Evolutionary conservation across 2,113 vertebrate genomes (phyloP).

Genomic region (Lontra canadensis): DNA sequence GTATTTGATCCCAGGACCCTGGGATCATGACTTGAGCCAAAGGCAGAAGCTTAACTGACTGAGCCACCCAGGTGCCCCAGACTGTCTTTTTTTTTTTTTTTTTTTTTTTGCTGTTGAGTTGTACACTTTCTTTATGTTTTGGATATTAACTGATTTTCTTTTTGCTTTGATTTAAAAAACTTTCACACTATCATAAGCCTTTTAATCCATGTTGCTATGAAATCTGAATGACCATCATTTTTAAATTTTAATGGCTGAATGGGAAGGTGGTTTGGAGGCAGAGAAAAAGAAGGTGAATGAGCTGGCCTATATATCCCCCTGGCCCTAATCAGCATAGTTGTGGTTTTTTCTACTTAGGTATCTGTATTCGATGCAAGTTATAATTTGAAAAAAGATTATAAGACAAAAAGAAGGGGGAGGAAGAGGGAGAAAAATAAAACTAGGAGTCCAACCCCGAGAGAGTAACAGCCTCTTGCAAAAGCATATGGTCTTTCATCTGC

Average conservation of each 20-base stretch:
- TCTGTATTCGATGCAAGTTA: background rate
- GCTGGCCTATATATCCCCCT: background rate
- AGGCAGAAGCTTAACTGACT: too few species aligned
- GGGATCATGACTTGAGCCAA: too few species aligned
- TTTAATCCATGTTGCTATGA: slow-evolving; percentile 21
- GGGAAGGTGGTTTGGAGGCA: background rate
- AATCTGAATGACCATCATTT: slow-evolving; percentile 26
- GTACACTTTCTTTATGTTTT: background rate
- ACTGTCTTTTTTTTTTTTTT: background rate
- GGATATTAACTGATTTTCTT: background rate
- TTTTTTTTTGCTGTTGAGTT: background rate
- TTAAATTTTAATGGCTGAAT: background rate
- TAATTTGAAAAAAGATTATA: background rate
- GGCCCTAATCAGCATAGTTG: background rate
- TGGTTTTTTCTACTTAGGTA: background rate
- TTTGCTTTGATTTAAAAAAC: background rate
- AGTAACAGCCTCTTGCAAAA: background rate
- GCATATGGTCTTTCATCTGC: background rate
- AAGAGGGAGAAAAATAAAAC: background rate
- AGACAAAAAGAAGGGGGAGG: background rate
- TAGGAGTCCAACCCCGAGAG: background rate
- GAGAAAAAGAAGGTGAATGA: background rate
- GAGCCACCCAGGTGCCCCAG: too few species aligned
- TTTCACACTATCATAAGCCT: background rate
- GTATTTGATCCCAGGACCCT: too few species aligned